Percentiles rank a stretch among this genome's conserved stretches.
Conservation (phyloP, 64 coral and sea anemone species). For the Montipora capricornis region DNA sequence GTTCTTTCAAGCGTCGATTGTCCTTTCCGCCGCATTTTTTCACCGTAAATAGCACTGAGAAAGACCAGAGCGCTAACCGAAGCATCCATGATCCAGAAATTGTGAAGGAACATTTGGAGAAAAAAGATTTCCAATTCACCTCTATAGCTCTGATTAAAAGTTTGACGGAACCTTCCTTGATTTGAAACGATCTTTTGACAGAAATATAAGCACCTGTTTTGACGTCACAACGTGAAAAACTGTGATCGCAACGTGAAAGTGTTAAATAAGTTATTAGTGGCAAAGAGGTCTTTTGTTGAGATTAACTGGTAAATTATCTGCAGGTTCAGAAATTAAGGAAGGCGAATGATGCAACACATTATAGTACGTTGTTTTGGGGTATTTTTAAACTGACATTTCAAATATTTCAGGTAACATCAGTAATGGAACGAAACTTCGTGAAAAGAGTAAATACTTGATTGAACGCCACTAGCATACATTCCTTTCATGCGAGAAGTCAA, state of each 20-base stretch:
- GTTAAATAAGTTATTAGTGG: too few species aligned
- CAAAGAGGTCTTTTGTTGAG: too few species aligned
- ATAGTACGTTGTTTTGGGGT: too few species aligned
- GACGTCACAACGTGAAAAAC: slow-evolving; percentile 64
- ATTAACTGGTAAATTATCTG: too few species aligned
- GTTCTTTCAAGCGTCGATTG: background rate
- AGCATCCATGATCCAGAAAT: slow-evolving; percentile 96
- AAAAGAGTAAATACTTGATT: too few species aligned
- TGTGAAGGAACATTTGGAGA: slow-evolving; percentile 72
- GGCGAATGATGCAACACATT: too few species aligned
- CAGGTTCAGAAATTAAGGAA: too few species aligned
- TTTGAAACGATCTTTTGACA: slow-evolving; percentile 30
- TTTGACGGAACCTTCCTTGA: background rate
- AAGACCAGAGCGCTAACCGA: slow-evolving; percentile 68
- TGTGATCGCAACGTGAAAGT: background rate
- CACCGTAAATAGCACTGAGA: slow-evolving; percentile 84
- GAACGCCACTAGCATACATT: too few species aligned
- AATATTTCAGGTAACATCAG: too few species aligned
- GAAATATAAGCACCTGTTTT: slow-evolving; percentile 65
- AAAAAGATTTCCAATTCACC: background rate
- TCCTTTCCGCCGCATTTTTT: slow-evolving; percentile 61
- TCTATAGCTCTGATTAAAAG: background rate
- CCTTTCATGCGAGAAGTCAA: too few species aligned
- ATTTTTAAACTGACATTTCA: too few species aligned
- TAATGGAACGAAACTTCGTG: too few species aligned